A percentile compares a stretch with the other conserved stretches of the same genome.
These are phyloP conservation scores for Chelonoidis abingdonii DNA, from an alignment of 2,113 vertebrate genomes.

Conservation along the genomic window DNA sequence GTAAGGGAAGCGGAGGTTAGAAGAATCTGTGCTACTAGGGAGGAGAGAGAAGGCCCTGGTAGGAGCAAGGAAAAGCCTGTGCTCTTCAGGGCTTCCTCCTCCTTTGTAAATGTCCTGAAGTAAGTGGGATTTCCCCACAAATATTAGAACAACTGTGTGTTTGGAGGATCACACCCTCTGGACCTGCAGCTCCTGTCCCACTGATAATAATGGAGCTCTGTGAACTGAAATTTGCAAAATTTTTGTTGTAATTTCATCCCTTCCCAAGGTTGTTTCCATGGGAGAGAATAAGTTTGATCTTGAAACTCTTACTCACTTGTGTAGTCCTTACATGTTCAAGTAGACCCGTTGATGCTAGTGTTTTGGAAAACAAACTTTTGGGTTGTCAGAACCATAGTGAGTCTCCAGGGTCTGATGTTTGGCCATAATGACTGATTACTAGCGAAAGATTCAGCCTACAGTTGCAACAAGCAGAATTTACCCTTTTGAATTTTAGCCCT, in stretches of 20 bases:
- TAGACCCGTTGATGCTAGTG: not conserved
- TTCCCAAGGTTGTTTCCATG: not conserved
- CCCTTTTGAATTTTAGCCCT: not conserved
- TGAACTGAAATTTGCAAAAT: not conserved
- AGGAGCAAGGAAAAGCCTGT: not conserved
- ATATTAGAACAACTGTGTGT: fast-evolving
- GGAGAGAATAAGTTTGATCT: not conserved
- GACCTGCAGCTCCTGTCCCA: fast-evolving
- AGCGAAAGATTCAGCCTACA: fast-evolving
- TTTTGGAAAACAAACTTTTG: not conserved
- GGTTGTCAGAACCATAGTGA: fast-evolving
- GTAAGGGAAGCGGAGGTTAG: not conserved
- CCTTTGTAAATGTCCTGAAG: not conserved
- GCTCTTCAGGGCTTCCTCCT: not conserved
- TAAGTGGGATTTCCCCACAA: not conserved
- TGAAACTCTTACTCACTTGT: not conserved
- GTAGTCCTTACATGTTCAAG: not conserved
- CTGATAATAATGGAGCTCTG: fast-evolving
- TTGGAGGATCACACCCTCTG: not conserved
- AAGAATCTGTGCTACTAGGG: fast-evolving
- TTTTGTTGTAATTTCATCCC: not conserved
- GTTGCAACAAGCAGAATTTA: not conserved
- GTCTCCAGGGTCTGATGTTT: not conserved
- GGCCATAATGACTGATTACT: not conserved
- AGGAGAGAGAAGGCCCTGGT: fast-evolving